Conservation (phyloP, 2,888 invertebrate genomes). For the Argyresthia goedartella region DNA sequence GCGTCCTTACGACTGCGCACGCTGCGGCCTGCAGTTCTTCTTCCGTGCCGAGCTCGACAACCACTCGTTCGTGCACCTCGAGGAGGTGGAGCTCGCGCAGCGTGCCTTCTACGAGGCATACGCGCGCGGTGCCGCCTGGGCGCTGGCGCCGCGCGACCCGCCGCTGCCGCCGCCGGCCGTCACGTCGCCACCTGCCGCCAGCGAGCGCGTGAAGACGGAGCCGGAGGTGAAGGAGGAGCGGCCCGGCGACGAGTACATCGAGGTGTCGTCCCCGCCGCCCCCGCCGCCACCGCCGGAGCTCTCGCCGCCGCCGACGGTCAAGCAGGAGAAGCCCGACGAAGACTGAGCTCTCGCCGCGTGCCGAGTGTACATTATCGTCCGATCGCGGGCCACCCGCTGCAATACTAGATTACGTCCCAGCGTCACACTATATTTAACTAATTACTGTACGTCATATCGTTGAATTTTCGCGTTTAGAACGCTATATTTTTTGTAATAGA, state of each 20-base stretch:
- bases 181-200: constrained; percentile 6
- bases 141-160: constrained; percentile 56
- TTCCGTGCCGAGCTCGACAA: constrained; percentile 93
- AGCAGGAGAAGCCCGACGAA: constrained; percentile 54
- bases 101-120: constrained; percentile 61
- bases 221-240: constrained; percentile 59
- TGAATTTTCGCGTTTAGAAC: constrained; percentile 63
- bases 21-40: constrained; percentile 89
- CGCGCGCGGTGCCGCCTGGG: constrained; percentile 53
- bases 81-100: constrained; percentile 64
- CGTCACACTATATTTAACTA: constrained; percentile 34
- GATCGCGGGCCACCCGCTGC: constrained; percentile 47
- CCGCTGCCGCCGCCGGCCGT: constrained; percentile 26
- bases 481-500: constrained; percentile 40
- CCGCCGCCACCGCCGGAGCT: constrained; percentile 22
- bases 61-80: constrained; percentile 76
- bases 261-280: constrained; percentile 45
- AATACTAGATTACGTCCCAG: constrained; percentile 68
- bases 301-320: constrained; percentile 34
- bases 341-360: constrained; percentile 28
- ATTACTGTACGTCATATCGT: constrained; percentile 45
- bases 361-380: constrained; percentile 34
- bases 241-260: constrained; percentile 58
- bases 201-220: constrained; percentile 43
- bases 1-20: constrained; percentile 87